These are phyloP conservation scores for Hypsibius dujardini DNA, from an alignment of 1,140 invertebrate species.

Conservation along the genomic window DNA sequence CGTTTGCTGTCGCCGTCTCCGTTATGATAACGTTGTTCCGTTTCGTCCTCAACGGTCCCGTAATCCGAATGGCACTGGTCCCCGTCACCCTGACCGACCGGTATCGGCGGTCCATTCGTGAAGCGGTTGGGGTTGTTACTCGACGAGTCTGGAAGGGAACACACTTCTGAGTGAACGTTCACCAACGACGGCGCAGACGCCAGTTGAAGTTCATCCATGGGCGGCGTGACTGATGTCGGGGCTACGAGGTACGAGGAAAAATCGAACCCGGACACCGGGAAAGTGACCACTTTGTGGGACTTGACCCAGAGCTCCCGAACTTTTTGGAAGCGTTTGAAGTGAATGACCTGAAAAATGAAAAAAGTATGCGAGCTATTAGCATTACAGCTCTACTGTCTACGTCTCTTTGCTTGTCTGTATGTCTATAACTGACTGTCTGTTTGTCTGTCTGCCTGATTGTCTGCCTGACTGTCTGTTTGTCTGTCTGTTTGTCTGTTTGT, in stretches of 20 bases:
- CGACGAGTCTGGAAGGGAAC: too few species aligned
- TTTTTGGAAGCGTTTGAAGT: slow-evolving; percentile 71
- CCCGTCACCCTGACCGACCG: background rate
- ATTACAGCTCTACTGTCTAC: too few species aligned
- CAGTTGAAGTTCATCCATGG: background rate
- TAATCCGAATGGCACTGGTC: background rate
- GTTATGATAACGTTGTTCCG: background rate
- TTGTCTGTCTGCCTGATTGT: too few species aligned
- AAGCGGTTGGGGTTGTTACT: too few species aligned
- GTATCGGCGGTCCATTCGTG: too few species aligned
- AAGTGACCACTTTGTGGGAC: slow-evolving; percentile 72
- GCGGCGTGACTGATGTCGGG: slow-evolving; percentile 24
- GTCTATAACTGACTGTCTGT: too few species aligned
- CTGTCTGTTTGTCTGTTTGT: too few species aligned
- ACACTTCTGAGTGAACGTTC: too few species aligned
- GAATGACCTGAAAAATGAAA: slow-evolving; percentile 49
- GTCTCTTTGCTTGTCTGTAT: too few species aligned
- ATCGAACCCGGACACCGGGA: slow-evolving; percentile 62
- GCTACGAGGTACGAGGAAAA: slow-evolving; percentile 57
- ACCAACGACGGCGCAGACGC: background rate
- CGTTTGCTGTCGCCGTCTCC: background rate
- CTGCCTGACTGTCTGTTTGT: too few species aligned
- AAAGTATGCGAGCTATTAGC: too few species aligned
- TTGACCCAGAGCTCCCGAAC: slow-evolving; percentile 77
- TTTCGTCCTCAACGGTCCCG: background rate